phyloP scores from a whole-genome alignment of 2,113 vertebrate species.

The Nansenia antarctica region DNA sequence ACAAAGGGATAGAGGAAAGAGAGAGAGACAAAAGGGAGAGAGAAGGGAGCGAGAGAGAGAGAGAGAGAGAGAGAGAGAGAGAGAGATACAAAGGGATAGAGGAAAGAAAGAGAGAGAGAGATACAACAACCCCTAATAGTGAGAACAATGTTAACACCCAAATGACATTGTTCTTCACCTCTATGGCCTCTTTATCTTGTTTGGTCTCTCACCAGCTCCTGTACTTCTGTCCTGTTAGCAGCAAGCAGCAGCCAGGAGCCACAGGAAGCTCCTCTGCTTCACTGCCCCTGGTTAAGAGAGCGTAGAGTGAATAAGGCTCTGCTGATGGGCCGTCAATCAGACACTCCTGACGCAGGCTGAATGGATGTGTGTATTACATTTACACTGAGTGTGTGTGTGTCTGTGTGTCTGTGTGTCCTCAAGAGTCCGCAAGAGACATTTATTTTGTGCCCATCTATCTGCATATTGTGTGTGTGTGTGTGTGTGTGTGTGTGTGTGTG shows the following conservation, averaged over 20 bases:
- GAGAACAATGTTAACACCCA: not conserved
- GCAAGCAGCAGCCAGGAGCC: not conserved
- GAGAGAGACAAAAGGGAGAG: too few relatives aligned
- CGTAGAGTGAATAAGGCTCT: not conserved
- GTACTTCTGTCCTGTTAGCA: not conserved
- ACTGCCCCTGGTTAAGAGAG: not conserved
- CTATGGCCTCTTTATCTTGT: too few relatives aligned
- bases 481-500: not conserved
- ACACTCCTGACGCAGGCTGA: not conserved
- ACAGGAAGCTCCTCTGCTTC: not conserved
- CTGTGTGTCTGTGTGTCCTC: not conserved
- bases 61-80: not conserved
- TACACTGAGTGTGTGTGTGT: constrained; percentile 11
- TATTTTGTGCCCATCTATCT: too few relatives aligned
- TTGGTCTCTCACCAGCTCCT: not conserved
- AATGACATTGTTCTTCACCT: too few relatives aligned
- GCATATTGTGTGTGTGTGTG: not conserved
- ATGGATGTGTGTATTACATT: constrained; percentile 25
- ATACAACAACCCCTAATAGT: not conserved
- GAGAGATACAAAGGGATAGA: not conserved
- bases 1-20: not conserved
- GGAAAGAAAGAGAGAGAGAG: not conserved
- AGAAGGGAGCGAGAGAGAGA: too few relatives aligned
- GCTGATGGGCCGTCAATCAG: constrained; percentile 1
- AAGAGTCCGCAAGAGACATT: too few relatives aligned